Conservation (phyloP, 2,113 vertebrate species). For the Macrotis lagotis region DNA sequence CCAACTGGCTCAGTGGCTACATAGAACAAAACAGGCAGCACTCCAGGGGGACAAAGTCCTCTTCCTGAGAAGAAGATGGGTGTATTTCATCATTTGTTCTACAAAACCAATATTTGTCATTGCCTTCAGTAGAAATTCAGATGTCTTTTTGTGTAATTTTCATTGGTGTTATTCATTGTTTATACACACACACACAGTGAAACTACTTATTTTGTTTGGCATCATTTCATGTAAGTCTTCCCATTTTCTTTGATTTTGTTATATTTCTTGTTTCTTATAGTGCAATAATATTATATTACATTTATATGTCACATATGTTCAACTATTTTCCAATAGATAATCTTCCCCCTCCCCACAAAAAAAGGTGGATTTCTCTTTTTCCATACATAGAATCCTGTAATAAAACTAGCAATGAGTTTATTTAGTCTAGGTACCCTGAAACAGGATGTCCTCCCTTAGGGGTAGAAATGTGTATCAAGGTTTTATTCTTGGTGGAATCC, state of each 20-base stretch:
- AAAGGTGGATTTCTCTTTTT: neutral
- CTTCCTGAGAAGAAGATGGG: neutral
- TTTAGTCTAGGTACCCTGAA: neutral
- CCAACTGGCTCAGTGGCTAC: neutral
- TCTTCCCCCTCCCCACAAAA: neutral
- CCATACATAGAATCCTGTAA: neutral
- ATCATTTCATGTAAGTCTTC: neutral
- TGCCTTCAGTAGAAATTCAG: neutral
- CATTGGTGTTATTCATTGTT: neutral
- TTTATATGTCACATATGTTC: neutral
- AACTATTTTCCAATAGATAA: neutral
- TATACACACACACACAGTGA: neutral
- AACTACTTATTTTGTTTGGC: neutral
- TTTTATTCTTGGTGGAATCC: neutral
- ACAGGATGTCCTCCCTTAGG: neutral
- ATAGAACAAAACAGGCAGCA: neutral
- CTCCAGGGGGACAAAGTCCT: neutral
- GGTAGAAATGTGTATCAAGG: neutral
- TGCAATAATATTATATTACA: neutral
- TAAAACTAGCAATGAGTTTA: neutral
- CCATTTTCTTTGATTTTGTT: neutral
- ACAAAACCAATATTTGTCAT: neutral
- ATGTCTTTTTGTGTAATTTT: neutral
- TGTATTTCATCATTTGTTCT: neutral
- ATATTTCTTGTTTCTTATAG: neutral